phyloP scores from a whole-genome alignment of 2,888 invertebrate genomes.

The Sphaeridia pumilis region DNA sequence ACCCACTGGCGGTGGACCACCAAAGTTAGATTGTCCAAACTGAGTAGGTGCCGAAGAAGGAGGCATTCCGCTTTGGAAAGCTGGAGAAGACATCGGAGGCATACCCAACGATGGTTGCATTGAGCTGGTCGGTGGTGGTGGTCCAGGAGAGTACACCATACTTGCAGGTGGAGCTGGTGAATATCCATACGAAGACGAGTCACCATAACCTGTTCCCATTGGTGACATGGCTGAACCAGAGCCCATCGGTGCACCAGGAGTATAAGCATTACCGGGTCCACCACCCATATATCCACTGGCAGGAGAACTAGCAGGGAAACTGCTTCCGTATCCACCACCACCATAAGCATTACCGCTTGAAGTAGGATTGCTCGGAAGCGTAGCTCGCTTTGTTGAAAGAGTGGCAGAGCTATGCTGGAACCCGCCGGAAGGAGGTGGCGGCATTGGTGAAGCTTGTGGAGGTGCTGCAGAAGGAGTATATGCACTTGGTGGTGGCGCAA shows the following conservation, averaged over 20 bases:
- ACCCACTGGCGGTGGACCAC: not conserved
- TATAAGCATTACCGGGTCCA: too few species aligned
- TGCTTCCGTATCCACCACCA: not conserved
- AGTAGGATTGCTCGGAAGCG: not conserved
- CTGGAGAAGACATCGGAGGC: not conserved
- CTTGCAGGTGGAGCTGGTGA: too few species aligned
- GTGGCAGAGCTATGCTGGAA: too few species aligned
- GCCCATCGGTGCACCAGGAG: too few species aligned
- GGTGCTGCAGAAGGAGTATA: slow-evolving; percentile 4
- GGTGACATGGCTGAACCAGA: too few species aligned
- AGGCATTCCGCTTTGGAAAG: not conserved
- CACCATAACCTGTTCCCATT: not conserved
- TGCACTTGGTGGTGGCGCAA: not conserved
- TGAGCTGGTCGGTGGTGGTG: not conserved
- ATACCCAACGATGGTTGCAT: too few species aligned
- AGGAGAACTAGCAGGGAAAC: not conserved
- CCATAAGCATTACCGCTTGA: not conserved
- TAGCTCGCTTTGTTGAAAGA: not conserved
- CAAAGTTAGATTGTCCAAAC: too few species aligned
- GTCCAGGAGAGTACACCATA: not conserved
- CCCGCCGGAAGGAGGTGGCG: not conserved
- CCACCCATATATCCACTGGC: not conserved
- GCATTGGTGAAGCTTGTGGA: not conserved
- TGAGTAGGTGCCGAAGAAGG: too few species aligned
- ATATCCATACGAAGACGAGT: not conserved